Evolutionary conservation across 2,888 invertebrate species (phyloP).

Genomic region (Catocala sponsa): DNA sequence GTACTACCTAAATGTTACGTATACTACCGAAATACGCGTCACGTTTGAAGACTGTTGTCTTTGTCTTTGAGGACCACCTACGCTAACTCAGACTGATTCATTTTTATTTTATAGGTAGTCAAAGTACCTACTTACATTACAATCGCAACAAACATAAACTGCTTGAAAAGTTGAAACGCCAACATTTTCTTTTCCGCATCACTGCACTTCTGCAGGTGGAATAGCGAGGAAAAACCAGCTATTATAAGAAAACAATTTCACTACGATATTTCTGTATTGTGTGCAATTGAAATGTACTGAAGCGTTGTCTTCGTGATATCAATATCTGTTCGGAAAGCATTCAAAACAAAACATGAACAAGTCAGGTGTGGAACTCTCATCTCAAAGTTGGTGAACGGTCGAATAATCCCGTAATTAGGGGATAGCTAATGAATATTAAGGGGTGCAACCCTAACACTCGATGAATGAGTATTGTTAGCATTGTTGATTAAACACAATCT

Average conservation of each 20-base stretch:
- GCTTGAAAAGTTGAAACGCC: neutral
- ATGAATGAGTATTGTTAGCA: conserved; percentile 62
- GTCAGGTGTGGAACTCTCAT: conserved; percentile 80
- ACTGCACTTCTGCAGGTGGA: conserved; percentile 15
- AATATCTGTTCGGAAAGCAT: conserved; percentile 73
- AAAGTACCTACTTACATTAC: no score
- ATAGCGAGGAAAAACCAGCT: conserved; percentile 32
- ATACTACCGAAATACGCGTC: no score
- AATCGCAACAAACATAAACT: no score
- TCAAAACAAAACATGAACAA: conserved; percentile 75
- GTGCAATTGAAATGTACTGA: conserved; percentile 69
- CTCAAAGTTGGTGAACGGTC: conserved; percentile 63
- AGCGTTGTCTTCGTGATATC: conserved; percentile 75
- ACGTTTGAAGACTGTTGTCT: no score
- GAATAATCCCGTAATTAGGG: conserved; percentile 80
- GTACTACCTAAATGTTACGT: no score
- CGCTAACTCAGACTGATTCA: no score
- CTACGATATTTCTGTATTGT: conserved; percentile 65
- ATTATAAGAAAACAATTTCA: conserved; percentile 59
- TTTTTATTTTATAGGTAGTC: no score
- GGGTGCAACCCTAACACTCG: conserved; percentile 73
- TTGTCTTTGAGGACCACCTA: no score
- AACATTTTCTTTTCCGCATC: conserved; percentile 33
- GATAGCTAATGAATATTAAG: conserved; percentile 83
- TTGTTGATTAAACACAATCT: conserved; percentile 76